phyloP scores from a whole-genome alignment of 2,797 vertebrate species.

The Acipenser ruthenus region DNA sequence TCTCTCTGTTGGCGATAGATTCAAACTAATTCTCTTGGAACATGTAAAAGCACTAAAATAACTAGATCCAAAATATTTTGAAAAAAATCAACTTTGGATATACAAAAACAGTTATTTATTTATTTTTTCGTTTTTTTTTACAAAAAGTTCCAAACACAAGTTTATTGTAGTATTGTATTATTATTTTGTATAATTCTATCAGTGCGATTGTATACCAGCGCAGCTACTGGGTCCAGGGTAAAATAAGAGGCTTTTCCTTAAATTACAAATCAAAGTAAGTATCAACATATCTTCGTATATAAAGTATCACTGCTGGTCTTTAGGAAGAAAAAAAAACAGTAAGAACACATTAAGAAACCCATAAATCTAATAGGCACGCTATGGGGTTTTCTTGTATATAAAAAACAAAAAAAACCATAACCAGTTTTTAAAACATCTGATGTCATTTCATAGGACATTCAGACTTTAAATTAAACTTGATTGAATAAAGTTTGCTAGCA shows the following conservation, averaged over 20 bases:
- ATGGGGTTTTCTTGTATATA: conserved; percentile 75
- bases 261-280: conserved; percentile 82
- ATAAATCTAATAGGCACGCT: conserved; percentile 99
- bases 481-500: conserved; percentile 80
- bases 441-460: conserved; percentile 41
- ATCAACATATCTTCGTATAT: conserved; percentile 90
- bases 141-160: conserved; percentile 82
- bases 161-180: conserved; percentile 77
- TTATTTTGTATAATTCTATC: conserved; percentile 50
- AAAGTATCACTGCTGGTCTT: conserved; percentile 99
- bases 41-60: conserved; percentile 98
- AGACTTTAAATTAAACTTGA: conserved; percentile 76
- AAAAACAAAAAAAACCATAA: conserved; percentile 65
- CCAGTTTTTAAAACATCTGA: conserved; percentile 61
- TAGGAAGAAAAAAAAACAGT: conserved; percentile 58
- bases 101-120: conserved; percentile 96
- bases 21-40: conserved; percentile 65
- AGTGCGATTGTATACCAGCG: conserved; percentile 98
- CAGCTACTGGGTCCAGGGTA: conserved; percentile 97
- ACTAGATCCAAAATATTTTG: conserved; percentile 97
- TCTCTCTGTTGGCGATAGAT: conserved; percentile 77
- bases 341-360: conserved; percentile 86
- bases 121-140: conserved; percentile 50
- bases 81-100: conserved; percentile 94
- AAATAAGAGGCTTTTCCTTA: conserved; percentile 80